Conservation (phyloP, 2,113 vertebrate species). For the Leuciscus idus region DNA sequence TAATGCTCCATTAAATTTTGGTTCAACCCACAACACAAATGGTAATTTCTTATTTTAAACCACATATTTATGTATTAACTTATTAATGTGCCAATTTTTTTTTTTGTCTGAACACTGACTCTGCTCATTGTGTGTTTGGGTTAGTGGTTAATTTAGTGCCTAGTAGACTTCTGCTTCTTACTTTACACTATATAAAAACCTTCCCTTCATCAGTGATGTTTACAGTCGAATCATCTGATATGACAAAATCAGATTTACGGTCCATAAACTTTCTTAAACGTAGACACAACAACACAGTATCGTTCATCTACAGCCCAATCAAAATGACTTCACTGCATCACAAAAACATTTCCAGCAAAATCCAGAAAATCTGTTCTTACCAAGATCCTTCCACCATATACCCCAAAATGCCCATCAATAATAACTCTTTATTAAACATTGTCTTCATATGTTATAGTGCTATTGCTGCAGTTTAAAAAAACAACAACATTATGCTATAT, state of each 20-base stretch:
- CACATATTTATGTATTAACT: neutral
- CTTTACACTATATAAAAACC: neutral
- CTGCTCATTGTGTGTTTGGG: neutral
- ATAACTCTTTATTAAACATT: neutral
- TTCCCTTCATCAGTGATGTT: neutral
- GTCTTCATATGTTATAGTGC: neutral
- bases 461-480: neutral
- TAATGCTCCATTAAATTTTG: neutral
- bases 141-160: neutral
- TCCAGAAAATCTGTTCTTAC: neutral
- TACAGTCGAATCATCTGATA: neutral
- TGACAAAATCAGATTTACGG: neutral
- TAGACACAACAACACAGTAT: neutral
- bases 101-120: too few relatives aligned
- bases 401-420: neutral
- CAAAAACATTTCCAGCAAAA: neutral
- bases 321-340: neutral
- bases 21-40: neutral
- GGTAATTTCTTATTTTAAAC: neutral
- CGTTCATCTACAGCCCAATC: neutral
- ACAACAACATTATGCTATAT: neutral
- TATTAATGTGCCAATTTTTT: too few relatives aligned
- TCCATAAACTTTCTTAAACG: neutral
- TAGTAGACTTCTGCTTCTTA: neutral
- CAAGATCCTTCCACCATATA: neutral